phyloP scores from a whole-genome alignment of 2,888 invertebrate genomes.

The Colletes collaris region DNA sequence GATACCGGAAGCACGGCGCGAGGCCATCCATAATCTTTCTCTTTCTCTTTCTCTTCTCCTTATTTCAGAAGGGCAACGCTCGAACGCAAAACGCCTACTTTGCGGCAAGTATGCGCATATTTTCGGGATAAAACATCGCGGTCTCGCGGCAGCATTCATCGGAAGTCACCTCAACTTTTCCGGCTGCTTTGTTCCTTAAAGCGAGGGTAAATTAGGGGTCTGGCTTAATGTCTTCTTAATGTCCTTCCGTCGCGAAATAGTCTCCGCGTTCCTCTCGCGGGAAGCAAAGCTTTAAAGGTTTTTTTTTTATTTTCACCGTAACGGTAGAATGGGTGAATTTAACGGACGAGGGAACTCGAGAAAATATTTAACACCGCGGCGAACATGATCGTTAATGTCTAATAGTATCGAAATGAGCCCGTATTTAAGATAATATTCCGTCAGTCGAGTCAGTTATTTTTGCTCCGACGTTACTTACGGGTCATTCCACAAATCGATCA shows the following conservation, averaged over 20 bases:
- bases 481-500: too few species aligned
- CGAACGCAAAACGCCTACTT: conserved; percentile 3
- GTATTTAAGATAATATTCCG: too few species aligned
- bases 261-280: too few species aligned
- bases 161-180: not conserved
- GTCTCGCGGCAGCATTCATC: not conserved
- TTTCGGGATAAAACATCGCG: conserved; percentile 3
- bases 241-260: not conserved
- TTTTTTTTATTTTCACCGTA: too few species aligned
- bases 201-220: conserved; percentile 14
- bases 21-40: conserved; percentile 45
- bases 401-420: too few species aligned
- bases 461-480: too few species aligned
- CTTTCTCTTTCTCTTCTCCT: conserved; percentile 22
- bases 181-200: not conserved
- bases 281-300: too few species aligned
- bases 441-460: too few species aligned
- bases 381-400: too few species aligned
- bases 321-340: too few species aligned
- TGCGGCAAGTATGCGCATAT: conserved; percentile 23
- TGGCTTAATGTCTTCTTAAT: conserved; percentile 32
- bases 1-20: not conserved
- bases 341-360: too few species aligned
- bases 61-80: not conserved
- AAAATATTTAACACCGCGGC: too few species aligned